Base-by-base conservation (phyloP, 2,113 vertebrate genomes). In the Campylorhamphus procurvoides region DNA sequence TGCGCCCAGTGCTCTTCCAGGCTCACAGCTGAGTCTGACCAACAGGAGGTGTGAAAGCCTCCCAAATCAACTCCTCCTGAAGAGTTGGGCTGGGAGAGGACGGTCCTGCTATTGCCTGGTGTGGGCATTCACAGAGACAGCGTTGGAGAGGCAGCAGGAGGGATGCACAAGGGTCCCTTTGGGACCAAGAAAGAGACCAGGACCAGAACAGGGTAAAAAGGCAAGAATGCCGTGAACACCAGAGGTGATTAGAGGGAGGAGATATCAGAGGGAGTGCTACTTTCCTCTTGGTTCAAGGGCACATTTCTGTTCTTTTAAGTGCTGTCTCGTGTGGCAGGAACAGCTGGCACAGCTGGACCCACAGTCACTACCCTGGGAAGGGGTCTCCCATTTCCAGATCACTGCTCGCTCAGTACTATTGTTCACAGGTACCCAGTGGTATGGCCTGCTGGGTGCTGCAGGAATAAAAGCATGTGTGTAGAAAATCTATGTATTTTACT, bases 361-460 rank as follows among this genome's bases (percentile, higher is more conserved):
- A 7, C 1, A 5, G 50, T 66, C n/a, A 77, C 46, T 0, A 0
- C 27, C 69, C 20, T 1, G 3, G 75, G 55, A 59, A 69, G 40
- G 22, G 11, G 9, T 80, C 31, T 86, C 22, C 12, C 22, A 6
- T 86, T 84, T 71, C 68, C 42, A 84, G 12, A 35, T 75, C 24
- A 33, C 17, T 0, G 1, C 14, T 75, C 47, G 28, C 23, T 55
- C 58, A 20, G 40, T 66, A 64, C 22, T 81, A 22, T 46, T 4
- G 1, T 62, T 60, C 40, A 14, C 6, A 10, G 42, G 23, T 66
- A 29, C 16, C 14, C 53, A 44, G 14, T n/a, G 40, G 25, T 46
- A 29, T 44, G 55, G 39, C 28, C 60, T 8, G 0, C 50, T 91
- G 62, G 74, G 31, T 77, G 53, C 47, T 84, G 52, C 62, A 64